phyloP scores from a whole-genome alignment of 2,888 invertebrate genomes.

The Ophion ventricosus region DNA sequence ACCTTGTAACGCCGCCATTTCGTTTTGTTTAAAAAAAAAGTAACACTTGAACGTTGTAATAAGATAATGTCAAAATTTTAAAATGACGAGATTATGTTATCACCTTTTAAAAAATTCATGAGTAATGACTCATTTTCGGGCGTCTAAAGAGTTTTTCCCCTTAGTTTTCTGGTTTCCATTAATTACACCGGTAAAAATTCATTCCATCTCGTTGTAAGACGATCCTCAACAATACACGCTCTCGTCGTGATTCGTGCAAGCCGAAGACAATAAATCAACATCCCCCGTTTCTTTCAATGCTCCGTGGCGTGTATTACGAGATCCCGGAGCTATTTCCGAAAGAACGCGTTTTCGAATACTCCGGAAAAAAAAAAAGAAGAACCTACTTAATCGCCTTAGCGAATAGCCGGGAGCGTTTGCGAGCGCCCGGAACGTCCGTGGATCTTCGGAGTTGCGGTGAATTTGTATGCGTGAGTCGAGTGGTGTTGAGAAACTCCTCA shows the following conservation, averaged over 20 bases:
- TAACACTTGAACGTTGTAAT: too few species aligned
- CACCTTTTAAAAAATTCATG: too few species aligned
- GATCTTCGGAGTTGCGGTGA: too few species aligned
- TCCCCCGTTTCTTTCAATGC: background rate
- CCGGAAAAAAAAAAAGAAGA: background rate
- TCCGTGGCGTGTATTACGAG: background rate
- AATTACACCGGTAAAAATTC: background rate
- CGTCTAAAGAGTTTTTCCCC: too few species aligned
- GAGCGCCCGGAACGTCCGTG: background rate
- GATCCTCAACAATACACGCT: background rate
- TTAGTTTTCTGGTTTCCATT: too few species aligned
- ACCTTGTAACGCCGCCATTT: too few species aligned
- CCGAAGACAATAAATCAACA: background rate
- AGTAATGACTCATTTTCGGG: too few species aligned
- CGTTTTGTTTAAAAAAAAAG: too few species aligned
- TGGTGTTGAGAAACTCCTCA: background rate
- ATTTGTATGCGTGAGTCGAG: background rate
- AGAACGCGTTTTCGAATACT: background rate
- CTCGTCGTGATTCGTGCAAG: background rate
- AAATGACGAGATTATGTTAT: too few species aligned
- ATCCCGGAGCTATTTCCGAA: background rate
- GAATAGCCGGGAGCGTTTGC: background rate
- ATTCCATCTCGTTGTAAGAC: background rate
- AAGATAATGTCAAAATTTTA: too few species aligned
- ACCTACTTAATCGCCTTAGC: background rate